Evolutionary conservation across 2,797 vertebrate species (phyloP), one percentile per base, ranked within the genome.

Genomic region (Sus cebifrons): DNA sequence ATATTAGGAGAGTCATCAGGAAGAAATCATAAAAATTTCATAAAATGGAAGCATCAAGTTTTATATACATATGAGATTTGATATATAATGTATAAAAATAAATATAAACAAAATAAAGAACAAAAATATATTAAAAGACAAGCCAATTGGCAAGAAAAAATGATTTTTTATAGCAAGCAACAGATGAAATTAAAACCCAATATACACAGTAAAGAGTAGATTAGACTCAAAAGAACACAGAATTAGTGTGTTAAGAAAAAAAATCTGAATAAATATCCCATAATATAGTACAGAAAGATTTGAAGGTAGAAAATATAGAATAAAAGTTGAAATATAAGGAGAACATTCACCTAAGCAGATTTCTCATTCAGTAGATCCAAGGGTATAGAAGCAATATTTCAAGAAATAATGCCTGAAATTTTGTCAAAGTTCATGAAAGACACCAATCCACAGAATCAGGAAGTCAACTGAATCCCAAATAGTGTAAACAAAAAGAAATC

Each of bases 261-360:
- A 77, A 25, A 87, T n/a, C 21, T 89, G 44, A 89, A 79, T 85
- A 86, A 90, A 78, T 65, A 93, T 25, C 44, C 23, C 3, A 75
- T 32, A 92, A 78, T 29, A 49, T 16, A 54, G 10, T 6, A 75
- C 3, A 40, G 52, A 78, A 32, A 78, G 3, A 60, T 4, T 10
- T 89, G 5, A 70, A 85, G n/a, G 60, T 78, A 0, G 20, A 84
- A 79, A 64, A 94, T 56, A 23, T 4, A 44, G 75, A 79, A 65
- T 29, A 70, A 44, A 85, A 21, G 2, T 8, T 75, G 29, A 92
- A 67, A 58, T 44, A 62, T 36, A 58, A 3, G 27, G 21, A 71
- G 6, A 54, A 40, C 32, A 16, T 23, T 32, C 1, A 65, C 14
- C 2, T 44, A 62, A 10, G 6, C 27, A 52, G 36, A 79, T 2